phyloP scores from a whole-genome alignment of 2,797 vertebrate genomes.

The Crenichthys baileyi region DNA sequence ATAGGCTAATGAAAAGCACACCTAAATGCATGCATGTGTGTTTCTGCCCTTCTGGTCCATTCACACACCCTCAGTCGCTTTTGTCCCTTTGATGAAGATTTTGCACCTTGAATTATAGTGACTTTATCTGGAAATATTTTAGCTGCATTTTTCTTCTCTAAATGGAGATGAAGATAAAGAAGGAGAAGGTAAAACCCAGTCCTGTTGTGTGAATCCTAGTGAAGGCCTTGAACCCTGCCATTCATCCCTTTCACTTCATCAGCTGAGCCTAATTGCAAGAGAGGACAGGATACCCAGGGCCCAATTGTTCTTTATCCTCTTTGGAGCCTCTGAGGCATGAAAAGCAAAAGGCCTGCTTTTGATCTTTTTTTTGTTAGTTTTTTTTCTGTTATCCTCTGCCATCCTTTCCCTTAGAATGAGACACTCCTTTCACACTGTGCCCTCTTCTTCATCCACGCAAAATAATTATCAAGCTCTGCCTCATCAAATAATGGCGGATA shows the following conservation, averaged over 20 bases:
- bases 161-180: slow-evolving; percentile 80
- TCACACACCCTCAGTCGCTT: slow-evolving; percentile 74
- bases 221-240: slow-evolving; percentile 99
- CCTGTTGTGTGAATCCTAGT: slow-evolving; percentile 97
- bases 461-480: slow-evolving; percentile 99
- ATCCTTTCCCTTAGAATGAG: slow-evolving; percentile 91
- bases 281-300: slow-evolving; percentile 98
- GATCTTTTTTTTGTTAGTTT: slow-evolving; percentile 83
- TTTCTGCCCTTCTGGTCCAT: slow-evolving; percentile 66
- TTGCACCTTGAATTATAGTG: slow-evolving; percentile 83
- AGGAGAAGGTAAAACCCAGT: slow-evolving; percentile 85
- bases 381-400: slow-evolving; percentile 85
- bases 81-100: slow-evolving; percentile 76
- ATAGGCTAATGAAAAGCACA: slow-evolving; percentile 14
- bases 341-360: slow-evolving; percentile 98
- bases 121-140: slow-evolving; percentile 98
- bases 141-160: slow-evolving; percentile 91
- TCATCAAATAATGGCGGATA: slow-evolving; percentile 97
- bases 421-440: slow-evolving; percentile 91
- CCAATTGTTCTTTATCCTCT: slow-evolving; percentile 99
- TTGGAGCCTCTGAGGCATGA: slow-evolving; percentile 99
- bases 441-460: slow-evolving; percentile 93
- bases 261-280: slow-evolving; percentile 99
- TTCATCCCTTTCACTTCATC: slow-evolving; percentile 99
- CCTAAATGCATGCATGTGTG: slow-evolving; percentile 54